Conservation (phyloP, 2,888 invertebrate genomes). For the Phragmatobia fuliginosa region DNA sequence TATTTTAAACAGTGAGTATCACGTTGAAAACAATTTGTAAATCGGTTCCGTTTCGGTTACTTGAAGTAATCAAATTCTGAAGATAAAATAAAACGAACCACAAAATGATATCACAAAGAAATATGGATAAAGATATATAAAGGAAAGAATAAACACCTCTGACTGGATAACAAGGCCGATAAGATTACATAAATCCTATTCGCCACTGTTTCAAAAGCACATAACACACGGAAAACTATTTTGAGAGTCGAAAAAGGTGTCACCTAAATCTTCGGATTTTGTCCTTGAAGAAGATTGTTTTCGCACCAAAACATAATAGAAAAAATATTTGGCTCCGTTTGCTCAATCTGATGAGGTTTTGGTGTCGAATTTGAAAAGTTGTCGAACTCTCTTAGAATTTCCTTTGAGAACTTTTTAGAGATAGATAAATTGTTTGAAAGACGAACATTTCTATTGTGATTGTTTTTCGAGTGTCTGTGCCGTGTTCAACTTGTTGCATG, state of each 20-base stretch:
- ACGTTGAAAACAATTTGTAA: neutral
- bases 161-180: constrained; percentile 27
- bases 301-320: constrained; percentile 42
- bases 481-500: neutral
- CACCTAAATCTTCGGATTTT: constrained; percentile 39
- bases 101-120: constrained; percentile 2
- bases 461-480: neutral
- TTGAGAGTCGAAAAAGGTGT: constrained; percentile 45
- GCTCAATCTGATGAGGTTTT: constrained; percentile 34
- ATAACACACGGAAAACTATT: constrained; percentile 50
- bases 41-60: too few relatives aligned
- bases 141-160: neutral
- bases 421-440: neutral
- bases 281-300: constrained; percentile 49
- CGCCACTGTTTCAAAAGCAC: constrained; percentile 47
- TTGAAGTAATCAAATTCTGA: neutral
- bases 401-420: neutral
- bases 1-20: too few relatives aligned
- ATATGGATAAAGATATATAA: neutral
- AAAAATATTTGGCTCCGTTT: constrained; percentile 31
- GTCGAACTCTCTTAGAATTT: neutral
- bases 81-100: neutral
- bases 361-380: constrained; percentile 16
- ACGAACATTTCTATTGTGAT: neutral
- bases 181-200: constrained; percentile 46